These are phyloP conservation scores for Hypomecis punctinalis DNA, from an alignment of 2,888 invertebrate species.

Conservation along the genomic window DNA sequence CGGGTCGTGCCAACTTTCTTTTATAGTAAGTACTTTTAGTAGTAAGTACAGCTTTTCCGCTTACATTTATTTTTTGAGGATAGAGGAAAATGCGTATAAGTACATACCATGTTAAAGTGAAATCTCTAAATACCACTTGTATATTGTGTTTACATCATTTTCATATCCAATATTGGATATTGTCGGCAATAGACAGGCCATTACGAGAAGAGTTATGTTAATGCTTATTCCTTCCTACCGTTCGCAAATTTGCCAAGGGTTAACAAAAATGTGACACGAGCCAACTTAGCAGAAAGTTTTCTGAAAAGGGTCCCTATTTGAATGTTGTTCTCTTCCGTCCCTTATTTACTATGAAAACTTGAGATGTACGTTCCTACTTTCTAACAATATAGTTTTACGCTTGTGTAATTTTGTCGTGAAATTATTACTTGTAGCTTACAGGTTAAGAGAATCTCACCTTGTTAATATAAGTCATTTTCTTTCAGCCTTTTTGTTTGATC, in stretches of 20 bases:
- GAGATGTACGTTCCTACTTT: slow-evolving; percentile 31
- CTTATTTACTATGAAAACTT: slow-evolving; percentile 52
- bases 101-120: background rate
- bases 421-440: slow-evolving; percentile 19
- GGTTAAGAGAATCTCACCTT: slow-evolving; percentile 29
- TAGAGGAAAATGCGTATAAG: background rate
- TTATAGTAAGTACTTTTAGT: too few species aligned
- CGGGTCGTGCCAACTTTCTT: slow-evolving; percentile 7
- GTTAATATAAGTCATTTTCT: slow-evolving; percentile 34
- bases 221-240: slow-evolving; percentile 47
- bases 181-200: slow-evolving; percentile 1
- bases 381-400: slow-evolving; percentile 29
- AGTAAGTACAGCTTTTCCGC: slow-evolving; percentile 10
- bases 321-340: slow-evolving; percentile 38
- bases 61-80: slow-evolving; percentile 1
- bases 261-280: slow-evolving; percentile 45
- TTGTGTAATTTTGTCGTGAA: slow-evolving; percentile 21
- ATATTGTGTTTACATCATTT: background rate
- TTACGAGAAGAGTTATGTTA: slow-evolving; percentile 12
- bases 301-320: slow-evolving; percentile 47
- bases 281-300: slow-evolving; percentile 48
- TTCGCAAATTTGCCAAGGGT: slow-evolving; percentile 52
- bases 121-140: background rate
- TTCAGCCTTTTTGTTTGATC: slow-evolving; percentile 44
- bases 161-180: background rate